Evolutionary conservation across 2,797 vertebrate genomes (phyloP).

Genomic region (Varecia variegata): DNA sequence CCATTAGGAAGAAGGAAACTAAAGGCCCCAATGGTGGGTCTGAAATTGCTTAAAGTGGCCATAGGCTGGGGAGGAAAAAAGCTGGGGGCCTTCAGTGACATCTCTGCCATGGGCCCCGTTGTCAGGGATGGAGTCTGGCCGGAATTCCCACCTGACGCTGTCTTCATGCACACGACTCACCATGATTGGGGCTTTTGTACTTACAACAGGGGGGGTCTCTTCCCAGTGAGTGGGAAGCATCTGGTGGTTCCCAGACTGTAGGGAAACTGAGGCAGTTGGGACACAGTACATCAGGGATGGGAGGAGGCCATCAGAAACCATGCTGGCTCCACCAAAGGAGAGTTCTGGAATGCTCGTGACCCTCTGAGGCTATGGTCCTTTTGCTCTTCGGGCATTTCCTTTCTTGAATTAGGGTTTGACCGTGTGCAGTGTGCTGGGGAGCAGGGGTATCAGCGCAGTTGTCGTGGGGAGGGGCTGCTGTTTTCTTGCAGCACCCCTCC

Average conservation of each 20-base stretch:
- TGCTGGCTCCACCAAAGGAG: background rate
- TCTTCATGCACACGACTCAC: background rate
- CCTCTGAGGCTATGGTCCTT: background rate
- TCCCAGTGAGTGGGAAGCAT: accelerated
- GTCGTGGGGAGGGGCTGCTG: background rate
- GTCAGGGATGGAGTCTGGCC: background rate
- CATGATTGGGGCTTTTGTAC: background rate
- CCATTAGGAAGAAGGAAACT: background rate
- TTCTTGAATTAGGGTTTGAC: background rate
- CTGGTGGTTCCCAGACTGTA: background rate
- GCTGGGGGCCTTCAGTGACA: background rate
- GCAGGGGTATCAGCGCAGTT: accelerated
- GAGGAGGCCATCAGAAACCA: background rate
- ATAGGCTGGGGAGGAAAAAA: background rate
- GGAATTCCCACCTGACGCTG: background rate
- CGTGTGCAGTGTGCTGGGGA: background rate
- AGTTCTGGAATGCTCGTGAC: background rate
- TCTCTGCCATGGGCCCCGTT: background rate
- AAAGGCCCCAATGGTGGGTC: background rate
- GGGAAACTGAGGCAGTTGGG: background rate
- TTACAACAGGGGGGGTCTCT: background rate
- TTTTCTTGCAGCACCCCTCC: background rate
- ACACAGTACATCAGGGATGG: background rate
- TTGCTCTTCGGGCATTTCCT: background rate
- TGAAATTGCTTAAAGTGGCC: background rate